Evolutionary conservation across 2,797 vertebrate genomes (phyloP), one percentile per base, ranked within the genome.

Genomic region (Cryptoblepharus egeriae): DNA sequence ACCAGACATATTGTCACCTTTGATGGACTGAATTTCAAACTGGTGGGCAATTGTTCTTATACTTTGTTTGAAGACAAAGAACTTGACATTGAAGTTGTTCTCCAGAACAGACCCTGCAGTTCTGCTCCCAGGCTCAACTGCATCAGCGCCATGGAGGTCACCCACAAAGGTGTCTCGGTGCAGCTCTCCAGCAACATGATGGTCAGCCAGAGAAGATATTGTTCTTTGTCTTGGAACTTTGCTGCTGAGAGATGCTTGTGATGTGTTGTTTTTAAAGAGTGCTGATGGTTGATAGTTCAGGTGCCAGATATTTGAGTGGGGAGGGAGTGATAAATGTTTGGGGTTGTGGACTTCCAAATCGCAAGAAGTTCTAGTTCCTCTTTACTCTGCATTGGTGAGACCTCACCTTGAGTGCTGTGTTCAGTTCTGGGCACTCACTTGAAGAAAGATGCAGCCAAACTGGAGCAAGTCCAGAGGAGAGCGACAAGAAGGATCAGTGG

Each of bases 1-100:
- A 98, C 97, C 85, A 97, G 96, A 89, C 98, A 99, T 37, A 97
- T 99, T 8, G 96, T 99, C 88, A 97, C 97, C 75, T 99, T 99
- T 64, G 97, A 98, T 30, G 96, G 98, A 24, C 91, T 96, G 83
- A 96, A 98, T 45, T 97, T 99, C 67, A 96, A 97, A 88, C 92
- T 99, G 88, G 91, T 96, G 0, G 96, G 98, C 13, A 93, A 94
- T 88, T 99, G 99, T 92, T 97, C 98, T 37, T 99, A 99, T 52
- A 95, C 95, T 30, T 93, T 99, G 61, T 96, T 99, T 88, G 95
- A 92, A 84, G 95, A 96, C 83, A 49, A 55, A 42, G 86, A 88
- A 1, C 92, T 96, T 4, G 94, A 93, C 82, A 93, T 96, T 80
- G 96, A 98, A 93, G 92, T 99, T 80, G 93, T 96, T 80, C 96